Percentiles rank a stretch among this genome's conserved stretches.
phyloP scores from a whole-genome alignment of 2,113 vertebrate species.

The Numida meleagris region DNA sequence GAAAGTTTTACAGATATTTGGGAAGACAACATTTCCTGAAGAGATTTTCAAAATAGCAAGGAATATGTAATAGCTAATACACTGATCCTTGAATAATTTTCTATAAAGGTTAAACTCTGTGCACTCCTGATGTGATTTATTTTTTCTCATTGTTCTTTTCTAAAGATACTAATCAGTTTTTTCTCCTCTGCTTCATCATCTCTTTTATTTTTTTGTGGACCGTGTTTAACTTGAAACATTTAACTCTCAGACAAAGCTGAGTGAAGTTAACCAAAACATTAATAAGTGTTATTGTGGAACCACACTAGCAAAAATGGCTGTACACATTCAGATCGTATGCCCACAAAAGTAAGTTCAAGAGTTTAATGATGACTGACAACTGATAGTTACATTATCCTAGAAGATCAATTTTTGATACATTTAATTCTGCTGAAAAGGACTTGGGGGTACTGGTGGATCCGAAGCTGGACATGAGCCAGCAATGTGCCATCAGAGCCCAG shows the following conservation, averaged over 20 bases:
- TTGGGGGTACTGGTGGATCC: too few species aligned
- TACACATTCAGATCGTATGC: neutral
- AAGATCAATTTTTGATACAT: neutral
- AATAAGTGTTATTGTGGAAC: neutral
- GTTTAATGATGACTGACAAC: neutral
- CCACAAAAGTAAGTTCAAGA: neutral
- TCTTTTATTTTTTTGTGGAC: neutral
- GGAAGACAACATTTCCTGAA: neutral
- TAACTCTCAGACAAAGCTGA: neutral
- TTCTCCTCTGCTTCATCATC: neutral
- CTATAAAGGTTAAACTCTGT: neutral
- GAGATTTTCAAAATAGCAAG: neutral
- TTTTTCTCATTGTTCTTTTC: neutral
- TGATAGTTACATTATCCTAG: neutral
- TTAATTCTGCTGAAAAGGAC: neutral
- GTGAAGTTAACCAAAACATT: neutral
- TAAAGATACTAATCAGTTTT: neutral
- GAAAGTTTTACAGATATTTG: neutral
- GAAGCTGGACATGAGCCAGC: too few species aligned
- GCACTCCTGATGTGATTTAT: neutral
- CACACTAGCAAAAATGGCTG: neutral
- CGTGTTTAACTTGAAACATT: neutral
- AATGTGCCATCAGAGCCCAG: too few species aligned
- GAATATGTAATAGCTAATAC: neutral
- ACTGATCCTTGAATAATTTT: neutral